Evolutionary conservation across 2,113 vertebrate species (phyloP).

Genomic region (Dendrocopos noguchii): DNA sequence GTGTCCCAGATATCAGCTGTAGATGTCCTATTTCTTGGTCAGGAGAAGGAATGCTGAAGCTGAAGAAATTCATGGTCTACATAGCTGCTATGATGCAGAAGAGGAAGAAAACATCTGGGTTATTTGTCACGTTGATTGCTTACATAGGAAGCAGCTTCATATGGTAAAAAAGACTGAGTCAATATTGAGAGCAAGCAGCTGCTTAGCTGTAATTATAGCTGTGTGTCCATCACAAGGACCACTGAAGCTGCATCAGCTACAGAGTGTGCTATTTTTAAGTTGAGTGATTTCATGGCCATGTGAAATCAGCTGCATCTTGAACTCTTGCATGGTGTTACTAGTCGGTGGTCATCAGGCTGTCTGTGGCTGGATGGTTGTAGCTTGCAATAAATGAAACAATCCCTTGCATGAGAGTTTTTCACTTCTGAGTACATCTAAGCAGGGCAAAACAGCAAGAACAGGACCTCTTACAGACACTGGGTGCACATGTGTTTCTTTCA

Average conservation of each 20-base stretch:
- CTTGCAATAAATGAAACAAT: neutral
- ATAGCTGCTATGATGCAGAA: neutral
- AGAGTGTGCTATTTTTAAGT: neutral
- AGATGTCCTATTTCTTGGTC: neutral
- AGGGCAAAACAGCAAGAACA: neutral
- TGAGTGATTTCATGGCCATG: neutral
- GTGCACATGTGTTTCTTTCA: neutral
- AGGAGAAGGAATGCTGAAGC: slow-evolving; percentile 2
- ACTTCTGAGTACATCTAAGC: neutral
- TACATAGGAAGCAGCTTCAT: neutral
- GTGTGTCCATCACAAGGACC: neutral
- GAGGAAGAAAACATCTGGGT: slow-evolving; percentile 7
- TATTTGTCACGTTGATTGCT: slow-evolving; percentile 31
- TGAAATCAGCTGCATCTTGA: neutral
- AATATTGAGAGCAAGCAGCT: slow-evolving; percentile 31
- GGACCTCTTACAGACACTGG: neutral
- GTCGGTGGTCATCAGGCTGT: neutral
- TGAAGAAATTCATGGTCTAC: neutral
- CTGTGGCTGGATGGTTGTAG: neutral
- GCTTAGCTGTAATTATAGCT: slow-evolving; percentile 16
- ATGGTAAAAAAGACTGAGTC: neutral
- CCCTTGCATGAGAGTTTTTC: neutral
- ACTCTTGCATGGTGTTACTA: neutral
- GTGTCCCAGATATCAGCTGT: neutral
- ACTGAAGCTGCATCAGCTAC: neutral